phyloP scores from a whole-genome alignment of 1,140 invertebrate species.

The Magallana angulata region DNA sequence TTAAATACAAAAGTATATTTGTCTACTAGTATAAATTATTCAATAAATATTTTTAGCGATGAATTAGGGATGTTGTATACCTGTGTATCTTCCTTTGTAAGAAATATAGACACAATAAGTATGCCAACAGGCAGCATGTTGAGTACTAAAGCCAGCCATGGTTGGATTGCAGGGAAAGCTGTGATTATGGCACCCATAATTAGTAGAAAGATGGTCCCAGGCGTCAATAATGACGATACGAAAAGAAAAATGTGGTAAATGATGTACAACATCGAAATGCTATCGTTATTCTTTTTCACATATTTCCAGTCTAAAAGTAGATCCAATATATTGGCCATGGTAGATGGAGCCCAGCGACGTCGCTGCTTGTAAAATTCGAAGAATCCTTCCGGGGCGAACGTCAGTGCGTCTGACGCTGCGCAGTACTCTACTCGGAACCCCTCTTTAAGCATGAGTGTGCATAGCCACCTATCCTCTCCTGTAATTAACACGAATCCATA shows the following conservation, averaged over 20 bases:
- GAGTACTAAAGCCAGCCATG: conserved; percentile 79
- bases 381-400: conserved; percentile 83
- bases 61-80: not conserved
- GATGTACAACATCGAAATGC: conserved; percentile 67
- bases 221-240: conserved; percentile 82
- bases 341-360: conserved; percentile 84
- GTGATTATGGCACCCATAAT: conserved; percentile 83
- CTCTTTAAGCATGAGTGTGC: conserved; percentile 83
- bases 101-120: not conserved
- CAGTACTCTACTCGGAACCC: conserved; percentile 84
- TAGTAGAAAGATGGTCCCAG: conserved; percentile 85
- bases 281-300: conserved; percentile 72
- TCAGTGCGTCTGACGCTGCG: conserved; percentile 84
- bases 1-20: no score
- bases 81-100: conserved; percentile 35
- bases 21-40: no score
- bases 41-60: no score
- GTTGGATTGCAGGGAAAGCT: conserved; percentile 80
- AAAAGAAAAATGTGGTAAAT: conserved; percentile 76
- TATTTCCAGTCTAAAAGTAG: conserved; percentile 76
- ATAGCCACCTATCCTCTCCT: conserved; percentile 85
- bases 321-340: conserved; percentile 85
- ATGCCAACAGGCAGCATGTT: conserved; percentile 81
- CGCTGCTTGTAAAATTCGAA: conserved; percentile 84
- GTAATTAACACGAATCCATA: conserved; percentile 41